Percentiles rank a stretch among this genome's conserved stretches.
These are phyloP conservation scores for Nannospalax galili DNA, from an alignment of 2,113 vertebrate genomes.

Conservation along the genomic window DNA sequence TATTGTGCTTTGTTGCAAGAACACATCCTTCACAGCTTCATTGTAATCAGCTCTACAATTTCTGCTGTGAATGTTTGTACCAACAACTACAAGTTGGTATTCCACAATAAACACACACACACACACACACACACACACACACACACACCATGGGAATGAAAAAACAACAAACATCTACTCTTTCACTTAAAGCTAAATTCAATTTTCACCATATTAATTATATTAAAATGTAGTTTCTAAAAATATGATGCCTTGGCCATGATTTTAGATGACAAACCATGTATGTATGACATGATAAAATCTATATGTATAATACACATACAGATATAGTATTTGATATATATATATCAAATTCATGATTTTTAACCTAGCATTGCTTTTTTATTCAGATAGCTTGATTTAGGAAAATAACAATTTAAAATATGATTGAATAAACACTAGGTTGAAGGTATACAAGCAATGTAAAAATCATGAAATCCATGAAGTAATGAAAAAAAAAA, in stretches of 20 bases:
- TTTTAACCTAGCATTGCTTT: not conserved
- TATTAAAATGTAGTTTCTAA: not conserved
- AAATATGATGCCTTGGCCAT: not conserved
- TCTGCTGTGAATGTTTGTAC: not conserved
- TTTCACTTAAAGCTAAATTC: not conserved
- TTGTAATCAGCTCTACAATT: not conserved
- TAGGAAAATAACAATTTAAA: not conserved
- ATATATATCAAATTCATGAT: not conserved
- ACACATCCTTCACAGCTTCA: slow-evolving; percentile 20
- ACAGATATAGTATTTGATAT: too few species aligned
- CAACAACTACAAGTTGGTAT: not conserved
- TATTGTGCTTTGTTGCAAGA: slow-evolving; percentile 14
- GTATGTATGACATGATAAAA: not conserved
- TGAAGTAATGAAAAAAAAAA: too few species aligned
- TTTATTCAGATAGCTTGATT: not conserved
- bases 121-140: not conserved
- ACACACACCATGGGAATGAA: not conserved
- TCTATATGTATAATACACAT: not conserved
- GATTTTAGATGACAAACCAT: not conserved
- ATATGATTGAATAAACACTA: not conserved
- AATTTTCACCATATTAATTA: not conserved
- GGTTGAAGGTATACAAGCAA: not conserved
- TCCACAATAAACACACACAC: not conserved
- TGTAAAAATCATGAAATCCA: not conserved
- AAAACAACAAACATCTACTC: not conserved